phyloP scores from a whole-genome alignment of 2,888 invertebrate genomes.

The Tetrapedia diversipes region DNA sequence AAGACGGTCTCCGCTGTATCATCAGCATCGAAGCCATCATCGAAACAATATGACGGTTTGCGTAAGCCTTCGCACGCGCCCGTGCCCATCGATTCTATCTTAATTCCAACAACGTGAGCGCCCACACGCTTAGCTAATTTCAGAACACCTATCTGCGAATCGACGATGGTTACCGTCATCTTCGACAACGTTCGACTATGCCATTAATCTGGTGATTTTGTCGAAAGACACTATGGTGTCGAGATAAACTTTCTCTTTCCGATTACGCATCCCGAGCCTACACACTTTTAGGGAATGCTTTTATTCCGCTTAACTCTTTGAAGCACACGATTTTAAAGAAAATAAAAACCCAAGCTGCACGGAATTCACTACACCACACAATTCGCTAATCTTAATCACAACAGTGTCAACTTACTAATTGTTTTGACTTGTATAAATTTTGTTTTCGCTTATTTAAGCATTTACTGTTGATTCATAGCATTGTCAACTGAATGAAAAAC shows the following conservation, averaged over 20 bases:
- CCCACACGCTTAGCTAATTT: slow-evolving; percentile 4
- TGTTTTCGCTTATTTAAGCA: no score
- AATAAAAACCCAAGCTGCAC: no score
- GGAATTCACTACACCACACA: no score
- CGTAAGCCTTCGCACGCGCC: not conserved
- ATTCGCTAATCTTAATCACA: no score
- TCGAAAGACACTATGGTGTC: not conserved
- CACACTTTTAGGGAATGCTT: no score
- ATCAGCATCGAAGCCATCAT: not conserved
- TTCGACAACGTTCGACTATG: not conserved
- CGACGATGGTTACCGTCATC: not conserved
- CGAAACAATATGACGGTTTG: not conserved
- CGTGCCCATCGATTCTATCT: not conserved
- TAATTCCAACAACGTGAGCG: not conserved
- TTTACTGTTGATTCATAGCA: no score
- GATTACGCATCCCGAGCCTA: not conserved
- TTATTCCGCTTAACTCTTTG: no score
- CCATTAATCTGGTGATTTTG: not conserved
- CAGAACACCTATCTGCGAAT: not conserved
- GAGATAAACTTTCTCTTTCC: slow-evolving; percentile 1
- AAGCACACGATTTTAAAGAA: no score
- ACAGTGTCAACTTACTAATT: no score
- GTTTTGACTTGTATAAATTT: no score
- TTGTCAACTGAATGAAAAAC: no score
- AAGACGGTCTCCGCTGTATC: not conserved